A percentile compares a stretch with the other conserved stretches of the same genome.
phyloP scores from a whole-genome alignment of 92 coral and sea anemone species.

The Porites rus region DNA sequence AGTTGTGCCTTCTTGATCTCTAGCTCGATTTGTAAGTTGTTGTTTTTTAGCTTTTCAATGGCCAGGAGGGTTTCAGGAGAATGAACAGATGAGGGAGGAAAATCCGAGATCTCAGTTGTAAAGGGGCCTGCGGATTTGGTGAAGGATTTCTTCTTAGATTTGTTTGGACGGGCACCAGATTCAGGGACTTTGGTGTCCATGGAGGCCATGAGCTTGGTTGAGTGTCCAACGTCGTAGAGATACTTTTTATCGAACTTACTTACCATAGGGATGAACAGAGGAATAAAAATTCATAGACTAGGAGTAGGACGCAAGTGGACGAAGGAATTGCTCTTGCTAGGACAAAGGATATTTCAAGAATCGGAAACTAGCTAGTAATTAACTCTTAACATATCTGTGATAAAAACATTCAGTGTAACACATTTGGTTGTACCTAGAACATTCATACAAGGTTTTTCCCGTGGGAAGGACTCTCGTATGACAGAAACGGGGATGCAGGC shows the following conservation, averaged over 20 bases:
- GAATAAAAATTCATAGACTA: neutral
- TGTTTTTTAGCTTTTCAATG: slow-evolving; percentile 27
- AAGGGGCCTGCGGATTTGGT: neutral
- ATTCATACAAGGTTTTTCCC: no score
- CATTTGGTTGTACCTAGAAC: no score
- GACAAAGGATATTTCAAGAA: no score
- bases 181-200: slow-evolving; percentile 12
- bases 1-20: slow-evolving; percentile 33
- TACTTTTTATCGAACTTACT: slow-evolving; percentile 15
- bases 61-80: slow-evolving; percentile 23
- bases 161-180: slow-evolving; percentile 16
- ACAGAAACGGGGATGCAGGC: no score
- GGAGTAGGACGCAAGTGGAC: neutral
- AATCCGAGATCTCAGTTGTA: neutral
- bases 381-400: no score
- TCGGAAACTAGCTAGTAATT: no score
- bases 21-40: slow-evolving; percentile 9
- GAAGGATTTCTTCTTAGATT: neutral
- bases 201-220: slow-evolving; percentile 21
- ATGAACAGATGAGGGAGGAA: neutral
- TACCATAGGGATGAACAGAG: neutral
- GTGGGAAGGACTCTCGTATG: no score
- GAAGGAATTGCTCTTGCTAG: no score
- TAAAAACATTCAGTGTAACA: no score
- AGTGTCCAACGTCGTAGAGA: neutral